Conservation (phyloP, 2,797 vertebrate species). For the Chanos chanos region DNA sequence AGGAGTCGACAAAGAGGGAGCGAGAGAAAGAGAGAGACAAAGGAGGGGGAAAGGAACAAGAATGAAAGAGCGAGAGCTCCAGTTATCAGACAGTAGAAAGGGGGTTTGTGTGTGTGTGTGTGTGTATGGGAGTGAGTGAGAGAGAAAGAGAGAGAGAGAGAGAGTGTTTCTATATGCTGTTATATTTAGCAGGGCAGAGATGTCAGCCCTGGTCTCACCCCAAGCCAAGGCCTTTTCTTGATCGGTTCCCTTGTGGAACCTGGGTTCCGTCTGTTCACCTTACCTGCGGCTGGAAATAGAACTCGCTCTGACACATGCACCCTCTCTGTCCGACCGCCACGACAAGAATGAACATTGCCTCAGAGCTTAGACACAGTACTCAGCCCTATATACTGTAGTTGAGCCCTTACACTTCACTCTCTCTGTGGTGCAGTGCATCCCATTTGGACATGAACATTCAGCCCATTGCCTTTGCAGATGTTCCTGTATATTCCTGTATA, state of each 20-base stretch:
- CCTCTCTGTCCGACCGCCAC: slow-evolving; percentile 3
- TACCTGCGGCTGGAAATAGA: slow-evolving; percentile 20
- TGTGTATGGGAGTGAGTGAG: too few species aligned
- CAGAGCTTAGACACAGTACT: neutral
- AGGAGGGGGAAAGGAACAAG: neutral
- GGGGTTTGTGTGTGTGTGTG: too few species aligned
- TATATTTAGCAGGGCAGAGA: slow-evolving; percentile 29
- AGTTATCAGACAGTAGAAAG: neutral
- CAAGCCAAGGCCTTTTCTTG: neutral
- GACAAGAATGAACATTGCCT: slow-evolving; percentile 6
- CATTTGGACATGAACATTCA: too few species aligned
- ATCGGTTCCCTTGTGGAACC: slow-evolving; percentile 9
- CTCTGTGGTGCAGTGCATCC: too few species aligned
- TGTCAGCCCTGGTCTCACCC: slow-evolving; percentile 11
- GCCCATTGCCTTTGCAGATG: too few species aligned
- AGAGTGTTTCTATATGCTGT: slow-evolving; percentile 5
- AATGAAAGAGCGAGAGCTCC: neutral
- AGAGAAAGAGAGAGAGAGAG: neutral
- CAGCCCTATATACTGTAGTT: too few species aligned
- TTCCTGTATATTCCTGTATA: too few species aligned
- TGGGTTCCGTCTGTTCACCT: slow-evolving; percentile 6
- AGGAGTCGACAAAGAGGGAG: too few species aligned
- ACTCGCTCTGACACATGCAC: slow-evolving; percentile 7
- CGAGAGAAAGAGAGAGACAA: neutral
- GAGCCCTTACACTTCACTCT: neutral